Percentiles rank a stretch among this genome's conserved stretches.
Conservation (phyloP, 1,140 invertebrate genomes). For the Pogonognathellus flavescens region DNA sequence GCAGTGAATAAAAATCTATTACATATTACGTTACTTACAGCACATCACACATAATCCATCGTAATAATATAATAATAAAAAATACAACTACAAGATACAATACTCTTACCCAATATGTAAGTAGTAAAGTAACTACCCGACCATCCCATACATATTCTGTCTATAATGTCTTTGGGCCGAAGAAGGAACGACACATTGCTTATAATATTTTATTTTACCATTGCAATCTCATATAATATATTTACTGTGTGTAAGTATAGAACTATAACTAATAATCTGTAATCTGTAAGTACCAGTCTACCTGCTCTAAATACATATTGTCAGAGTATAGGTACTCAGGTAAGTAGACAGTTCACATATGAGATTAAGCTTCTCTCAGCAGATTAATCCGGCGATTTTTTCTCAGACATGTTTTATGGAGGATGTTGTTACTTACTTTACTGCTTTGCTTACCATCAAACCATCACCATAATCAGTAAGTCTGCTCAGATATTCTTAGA, state of each 20-base stretch:
- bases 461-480: not conserved
- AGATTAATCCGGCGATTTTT: constrained; percentile 39
- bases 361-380: constrained; percentile 34
- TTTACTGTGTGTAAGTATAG: not conserved
- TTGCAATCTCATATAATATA: too few relatives aligned
- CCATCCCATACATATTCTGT: not conserved
- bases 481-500: constrained; percentile 1
- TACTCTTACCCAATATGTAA: too few relatives aligned
- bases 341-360: constrained; percentile 34
- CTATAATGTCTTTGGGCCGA: not conserved
- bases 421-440: constrained; percentile 30
- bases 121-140: not conserved
- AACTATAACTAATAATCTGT: too few relatives aligned
- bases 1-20: constrained; percentile 18
- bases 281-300: too few relatives aligned
- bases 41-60: constrained; percentile 41
- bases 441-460: not conserved
- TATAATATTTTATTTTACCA: not conserved
- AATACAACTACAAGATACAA: too few relatives aligned
- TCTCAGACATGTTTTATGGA: constrained; percentile 46
- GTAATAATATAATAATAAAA: not conserved
- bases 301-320: not conserved
- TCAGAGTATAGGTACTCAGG: not conserved
- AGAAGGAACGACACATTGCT: constrained; percentile 20
- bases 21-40: constrained; percentile 23